These are phyloP conservation scores for Melieria picta DNA, from an alignment of 2,888 invertebrate species.

Conservation along the genomic window DNA sequence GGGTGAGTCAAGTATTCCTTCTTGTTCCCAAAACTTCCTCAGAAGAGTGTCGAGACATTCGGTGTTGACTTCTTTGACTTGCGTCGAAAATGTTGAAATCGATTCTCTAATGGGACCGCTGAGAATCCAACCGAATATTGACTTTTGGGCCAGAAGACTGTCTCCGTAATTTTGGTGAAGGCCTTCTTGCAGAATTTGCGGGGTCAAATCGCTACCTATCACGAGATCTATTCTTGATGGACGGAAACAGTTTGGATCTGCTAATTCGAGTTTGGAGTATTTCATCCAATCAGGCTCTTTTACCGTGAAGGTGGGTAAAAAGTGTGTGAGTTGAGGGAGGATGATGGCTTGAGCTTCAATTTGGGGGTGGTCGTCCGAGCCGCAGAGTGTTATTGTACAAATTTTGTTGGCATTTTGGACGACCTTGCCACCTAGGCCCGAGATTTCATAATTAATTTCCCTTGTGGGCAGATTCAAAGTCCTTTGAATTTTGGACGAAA, in stretches of 20 bases:
- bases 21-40: constrained; percentile 23
- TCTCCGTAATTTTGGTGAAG: not conserved
- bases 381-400: too few species aligned
- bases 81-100: constrained; percentile 17
- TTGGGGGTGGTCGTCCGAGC: too few species aligned
- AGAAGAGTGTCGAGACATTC: constrained; percentile 1
- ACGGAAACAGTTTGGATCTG: constrained; percentile 3
- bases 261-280: too few species aligned
- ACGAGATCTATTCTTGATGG: constrained; percentile 18
- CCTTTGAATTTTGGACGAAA: too few species aligned
- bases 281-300: too few species aligned
- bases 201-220: constrained; percentile 25
- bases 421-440: too few species aligned
- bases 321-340: too few species aligned
- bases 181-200: constrained; percentile 11
- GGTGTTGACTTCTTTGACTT: not conserved
- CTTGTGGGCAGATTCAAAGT: too few species aligned
- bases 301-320: too few species aligned
- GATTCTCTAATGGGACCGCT: constrained; percentile 19
- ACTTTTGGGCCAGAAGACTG: constrained; percentile 22
- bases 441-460: too few species aligned
- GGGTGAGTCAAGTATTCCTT: not conserved
- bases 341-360: too few species aligned
- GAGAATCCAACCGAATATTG: constrained; percentile 27
- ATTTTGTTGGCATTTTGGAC: too few species aligned